Conservation (phyloP, 1,140 invertebrate genomes). For the Contarinia nasturtii region DNA sequence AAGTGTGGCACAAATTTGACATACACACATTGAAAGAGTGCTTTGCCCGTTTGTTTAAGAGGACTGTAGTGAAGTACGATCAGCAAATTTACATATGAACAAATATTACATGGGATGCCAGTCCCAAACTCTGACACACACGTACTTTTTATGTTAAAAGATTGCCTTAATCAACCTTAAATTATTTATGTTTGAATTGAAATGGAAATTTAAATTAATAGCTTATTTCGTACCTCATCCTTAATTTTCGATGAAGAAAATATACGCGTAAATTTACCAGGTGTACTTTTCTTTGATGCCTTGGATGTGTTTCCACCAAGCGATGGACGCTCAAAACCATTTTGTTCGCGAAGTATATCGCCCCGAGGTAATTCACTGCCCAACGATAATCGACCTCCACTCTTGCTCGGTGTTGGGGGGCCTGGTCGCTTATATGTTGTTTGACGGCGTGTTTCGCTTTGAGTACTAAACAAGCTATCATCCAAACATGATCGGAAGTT, state of each 20-base stretch:
- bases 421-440: conserved; percentile 64
- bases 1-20: no score
- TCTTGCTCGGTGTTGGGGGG: conserved; percentile 64
- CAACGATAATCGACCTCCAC: conserved; percentile 47
- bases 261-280: conserved; percentile 16
- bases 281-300: conserved; percentile 11
- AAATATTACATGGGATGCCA: no score
- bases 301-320: not conserved
- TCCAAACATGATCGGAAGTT: conserved; percentile 22
- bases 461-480: conserved; percentile 37
- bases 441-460: conserved; percentile 30
- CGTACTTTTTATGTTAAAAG: no score
- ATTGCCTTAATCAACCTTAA: no score
- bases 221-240: conserved; percentile 4
- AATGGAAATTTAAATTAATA: no score
- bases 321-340: conserved; percentile 5
- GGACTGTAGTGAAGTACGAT: no score
- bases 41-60: no score
- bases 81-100: no score
- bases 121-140: no score
- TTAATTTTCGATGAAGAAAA: conserved; percentile 12
- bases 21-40: no score
- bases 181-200: no score
- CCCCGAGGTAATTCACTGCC: conserved; percentile 24
- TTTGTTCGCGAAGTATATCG: conserved; percentile 16